Evolutionary conservation across 2,888 invertebrate genomes (phyloP).

Genomic region (Drosophila nr. perissopoda): DNA sequence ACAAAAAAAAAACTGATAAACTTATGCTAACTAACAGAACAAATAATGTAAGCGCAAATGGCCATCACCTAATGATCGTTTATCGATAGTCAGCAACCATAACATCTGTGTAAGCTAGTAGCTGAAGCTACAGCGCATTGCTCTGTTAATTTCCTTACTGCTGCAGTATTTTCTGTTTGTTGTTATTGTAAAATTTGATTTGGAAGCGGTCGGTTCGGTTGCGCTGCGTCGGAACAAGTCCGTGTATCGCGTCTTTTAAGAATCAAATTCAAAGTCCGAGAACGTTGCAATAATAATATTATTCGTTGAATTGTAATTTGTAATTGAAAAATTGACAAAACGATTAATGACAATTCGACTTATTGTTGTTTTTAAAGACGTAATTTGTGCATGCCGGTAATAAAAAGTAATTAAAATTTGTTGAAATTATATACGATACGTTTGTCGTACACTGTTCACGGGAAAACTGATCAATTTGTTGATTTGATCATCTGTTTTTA

Average conservation of each 20-base stretch:
- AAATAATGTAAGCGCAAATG: neutral
- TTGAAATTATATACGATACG: slow-evolving; percentile 2
- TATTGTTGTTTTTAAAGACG: neutral
- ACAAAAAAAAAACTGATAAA: neutral
- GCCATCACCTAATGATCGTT: neutral
- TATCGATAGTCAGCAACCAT: slow-evolving; percentile 27
- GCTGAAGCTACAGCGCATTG: neutral
- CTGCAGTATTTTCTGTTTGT: slow-evolving; percentile 17
- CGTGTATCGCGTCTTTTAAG: slow-evolving; percentile 30
- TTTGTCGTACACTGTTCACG: slow-evolving; percentile 13
- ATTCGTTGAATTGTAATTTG: slow-evolving; percentile 9
- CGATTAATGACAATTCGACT: slow-evolving; percentile 2
- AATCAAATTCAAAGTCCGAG: slow-evolving; percentile 35
- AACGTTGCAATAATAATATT: slow-evolving; percentile 11
- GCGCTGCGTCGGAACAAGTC: slow-evolving; percentile 17
- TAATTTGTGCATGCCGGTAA: slow-evolving; percentile 33
- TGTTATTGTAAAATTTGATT: slow-evolving; percentile 51
- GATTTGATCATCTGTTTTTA: slow-evolving; percentile 6
- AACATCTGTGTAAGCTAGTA: slow-evolving; percentile 5
- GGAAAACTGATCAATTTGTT: slow-evolving; percentile 20
- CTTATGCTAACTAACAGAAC: neutral
- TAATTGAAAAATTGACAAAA: neutral
- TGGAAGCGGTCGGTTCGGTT: slow-evolving; percentile 41
- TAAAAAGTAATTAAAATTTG: slow-evolving; percentile 18
- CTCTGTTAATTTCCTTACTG: slow-evolving; percentile 31